A percentile compares a stretch with the other conserved stretches of the same genome.
phyloP scores from a whole-genome alignment of 2,113 vertebrate species.

The Dasyurus viverrinus region DNA sequence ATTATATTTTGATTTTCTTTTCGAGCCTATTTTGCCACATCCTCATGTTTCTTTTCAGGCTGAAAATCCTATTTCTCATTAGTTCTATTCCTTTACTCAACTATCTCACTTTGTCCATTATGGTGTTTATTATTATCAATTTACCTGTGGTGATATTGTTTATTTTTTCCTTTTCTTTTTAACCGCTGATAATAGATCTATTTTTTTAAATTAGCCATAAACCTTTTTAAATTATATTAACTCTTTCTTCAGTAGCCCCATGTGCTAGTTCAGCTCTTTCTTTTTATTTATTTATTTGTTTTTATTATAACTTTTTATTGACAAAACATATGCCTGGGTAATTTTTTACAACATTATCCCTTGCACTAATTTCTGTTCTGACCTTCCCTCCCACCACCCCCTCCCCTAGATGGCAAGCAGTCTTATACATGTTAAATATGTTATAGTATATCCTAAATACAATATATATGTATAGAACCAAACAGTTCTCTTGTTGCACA shows the following conservation, averaged over 20 bases:
- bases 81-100: neutral
- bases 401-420: no score
- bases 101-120: neutral
- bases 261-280: constrained; percentile 60
- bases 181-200: neutral
- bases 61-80: neutral
- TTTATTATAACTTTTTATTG: no score
- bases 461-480: no score
- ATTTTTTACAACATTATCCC: no score
- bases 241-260: constrained; percentile 71
- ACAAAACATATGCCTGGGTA: no score
- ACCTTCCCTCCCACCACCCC: no score
- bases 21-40: neutral
- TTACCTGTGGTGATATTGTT: neutral
- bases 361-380: no score
- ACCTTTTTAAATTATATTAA: constrained; percentile 84
- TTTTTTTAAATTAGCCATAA: constrained; percentile 87
- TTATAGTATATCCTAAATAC: no score
- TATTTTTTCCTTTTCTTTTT: neutral
- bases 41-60: neutral
- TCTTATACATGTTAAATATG: no score
- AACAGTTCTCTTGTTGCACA: no score
- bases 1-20: neutral
- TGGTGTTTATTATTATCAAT: neutral
- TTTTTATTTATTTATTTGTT: no score